Evolutionary conservation across 2,797 vertebrate species (phyloP).

Genomic region (Hemitrygon akajei): DNA sequence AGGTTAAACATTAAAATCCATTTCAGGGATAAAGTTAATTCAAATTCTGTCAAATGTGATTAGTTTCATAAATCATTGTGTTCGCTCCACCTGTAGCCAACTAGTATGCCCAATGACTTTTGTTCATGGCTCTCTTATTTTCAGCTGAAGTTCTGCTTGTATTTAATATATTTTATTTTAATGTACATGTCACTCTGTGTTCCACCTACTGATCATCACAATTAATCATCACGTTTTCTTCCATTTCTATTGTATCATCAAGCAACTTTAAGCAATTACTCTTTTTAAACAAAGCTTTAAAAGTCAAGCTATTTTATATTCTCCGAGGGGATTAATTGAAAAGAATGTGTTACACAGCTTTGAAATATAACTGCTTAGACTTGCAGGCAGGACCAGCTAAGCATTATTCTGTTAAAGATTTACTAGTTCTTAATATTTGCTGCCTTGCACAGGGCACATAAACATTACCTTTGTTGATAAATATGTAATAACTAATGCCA

Average conservation of each 20-base stretch:
- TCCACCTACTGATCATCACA: background rate
- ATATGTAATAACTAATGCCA: background rate
- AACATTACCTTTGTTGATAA: background rate
- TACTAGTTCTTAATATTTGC: background rate
- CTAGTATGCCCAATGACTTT: background rate
- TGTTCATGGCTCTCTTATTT: background rate
- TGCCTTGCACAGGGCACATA: background rate
- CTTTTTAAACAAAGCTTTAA: background rate
- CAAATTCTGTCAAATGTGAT: background rate
- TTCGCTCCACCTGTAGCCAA: background rate
- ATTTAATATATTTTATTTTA: background rate
- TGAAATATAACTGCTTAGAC: background rate
- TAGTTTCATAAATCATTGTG: background rate
- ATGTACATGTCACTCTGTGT: background rate
- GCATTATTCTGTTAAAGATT: background rate
- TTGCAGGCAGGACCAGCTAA: background rate
- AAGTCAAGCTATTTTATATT: background rate
- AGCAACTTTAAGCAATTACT: background rate
- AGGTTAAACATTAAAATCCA: background rate
- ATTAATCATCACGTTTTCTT: constrained; percentile 11
- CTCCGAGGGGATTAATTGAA: background rate
- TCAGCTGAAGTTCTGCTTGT: background rate
- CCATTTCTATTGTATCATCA: background rate
- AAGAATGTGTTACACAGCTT: background rate
- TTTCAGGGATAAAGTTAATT: background rate